Base-by-base conservation (phyloP, 2,888 invertebrate species). In the Himalopsyche anomala region DNA sequence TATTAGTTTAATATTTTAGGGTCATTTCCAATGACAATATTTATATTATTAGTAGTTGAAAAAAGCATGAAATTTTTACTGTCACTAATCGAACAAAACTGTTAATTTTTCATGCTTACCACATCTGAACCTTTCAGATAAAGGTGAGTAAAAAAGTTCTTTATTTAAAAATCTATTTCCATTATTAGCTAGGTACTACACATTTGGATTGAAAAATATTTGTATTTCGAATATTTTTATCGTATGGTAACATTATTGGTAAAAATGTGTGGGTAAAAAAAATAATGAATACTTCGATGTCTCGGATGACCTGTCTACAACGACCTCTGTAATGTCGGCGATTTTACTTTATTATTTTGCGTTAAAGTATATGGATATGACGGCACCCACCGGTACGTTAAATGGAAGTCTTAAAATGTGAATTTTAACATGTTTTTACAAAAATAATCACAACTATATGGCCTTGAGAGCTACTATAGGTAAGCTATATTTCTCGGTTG, bases 91-190 rank as follows among this genome's bases (percentile, higher is more conserved):
- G 36, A n/a, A 74, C 4, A 51, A 69, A 36, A 74, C 11, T 80
- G 42, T 80, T 45, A 80, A 51, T 55, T 84, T 84, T 84, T 84
- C 84, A 84, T 84, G 84, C 84, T 84, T 55, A 38, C 54, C 84
- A 51, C 74, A 79, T 79, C 80, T 84, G 84, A 84, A 74, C 17
- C 38, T 79, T 80, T 84, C 84, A 84, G 84, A 84, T 54, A 84
- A 84, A 84, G 84, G 84, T 84, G 84, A 84, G 84, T 84, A 80
- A 36, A 19, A n/a, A 55, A 74, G 4, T 69, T 3, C 5, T 36
- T 38, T 74, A 74, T 62, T 62, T 62, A 4, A 62, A 19, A 51
- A 51, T 51, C 12, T 51, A 51, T 51, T 45, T 11, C 45, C 51
- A 15, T 51, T 40, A 40, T 40, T 5, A 9, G 9, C 9, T 45